Evolutionary conservation across 2,797 vertebrate genomes (phyloP), one percentile per base, ranked within the genome.

Genomic region (Sparus aurata): DNA sequence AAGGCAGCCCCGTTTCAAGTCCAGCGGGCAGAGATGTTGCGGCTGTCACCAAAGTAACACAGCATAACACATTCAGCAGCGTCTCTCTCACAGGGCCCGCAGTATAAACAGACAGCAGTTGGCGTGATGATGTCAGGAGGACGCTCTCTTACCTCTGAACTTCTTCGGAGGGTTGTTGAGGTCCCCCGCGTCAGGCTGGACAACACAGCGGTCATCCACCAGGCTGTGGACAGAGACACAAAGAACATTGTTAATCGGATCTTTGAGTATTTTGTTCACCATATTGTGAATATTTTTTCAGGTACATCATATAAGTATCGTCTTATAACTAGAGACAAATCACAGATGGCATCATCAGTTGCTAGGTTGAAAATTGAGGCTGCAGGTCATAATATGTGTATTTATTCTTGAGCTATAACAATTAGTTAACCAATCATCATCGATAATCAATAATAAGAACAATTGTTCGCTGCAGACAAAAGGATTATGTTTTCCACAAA

Each of bases 121-220:
- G 64, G 76, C 62, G 75, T 20, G 68, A 62, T 85, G 80, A 87
- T 58, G 73, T 82, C 70, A 64, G 45, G 45, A 4, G 3, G 0
- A 0, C 54, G 53, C 17, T 41, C 11, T 82, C 86, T 96, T 94
- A 99, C 98, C 98, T 97, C 98, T 86, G 93, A 99, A 99, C 92
- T 99, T 99, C 94, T 99, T 99, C 3, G 98, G 98, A 60, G 98
- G 98, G 84, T 97, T 99, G 94, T 96, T 98, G 84, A 99, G 97
- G 93, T 99, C 98, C 25, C 98, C 98, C 0, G 98, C 95, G 79
- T 99, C 97, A 38, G 98, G 98, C 93, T 99, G 98, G n/a, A 99
- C 97, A 6, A 99, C 98, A 79, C 98, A 99, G 41, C 98, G 96
- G 80, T 99, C 98, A 88, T 99, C 98, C 85, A 99, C 98, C 93